Evolutionary conservation across 2,797 vertebrate genomes (phyloP), one percentile per base, ranked within the genome.

Genomic region (Cottoperca gobio): DNA sequence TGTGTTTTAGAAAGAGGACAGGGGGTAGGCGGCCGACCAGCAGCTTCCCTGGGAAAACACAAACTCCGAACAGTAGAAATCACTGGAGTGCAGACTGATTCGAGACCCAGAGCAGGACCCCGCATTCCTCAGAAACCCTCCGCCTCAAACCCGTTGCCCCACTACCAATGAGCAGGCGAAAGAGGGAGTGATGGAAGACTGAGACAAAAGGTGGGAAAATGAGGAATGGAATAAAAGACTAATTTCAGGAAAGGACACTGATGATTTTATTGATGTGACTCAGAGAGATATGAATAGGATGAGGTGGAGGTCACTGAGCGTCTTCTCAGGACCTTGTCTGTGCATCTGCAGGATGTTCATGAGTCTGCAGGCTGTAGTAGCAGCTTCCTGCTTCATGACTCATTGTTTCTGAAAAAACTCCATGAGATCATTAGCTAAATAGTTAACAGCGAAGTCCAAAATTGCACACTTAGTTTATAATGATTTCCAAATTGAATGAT

Each of bases 1-100:
- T 84, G 73, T 85, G 58, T 84, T 78, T 78, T 49, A 73, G 63
- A 62, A 33, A 76, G 64, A 67, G 68, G 40, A 63, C 28, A 74
- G 68, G 49, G 77, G 76, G 63, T 54, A 74, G 61, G 75, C 58
- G 35, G 79, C 65, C 64, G 61, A 90, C 66, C 71, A 86, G 76
- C 87, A 87, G 81, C 86, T 87, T 93, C 91, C 90, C 85, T 93
- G 94, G 93, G 93, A 93, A 93, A 92, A 89, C 81, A 86, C 71
- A 90, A 93, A 90, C 77, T 89, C 81, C 79, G 91, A 91, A 85
- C 88, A 92, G 84, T 73, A 80, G 85, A 92, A 94, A 86, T 85
- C 90, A 89, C 84, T 89, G 72, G 88, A 87, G 86, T 88, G 81
- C 80, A 89, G 88, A 85, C 81, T 86, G 88, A 87, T 88, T 45